Percentiles rank a stretch among this genome's conserved stretches.
Conservation (phyloP, 2,113 vertebrate species). For the Crotalus tigris region DNA sequence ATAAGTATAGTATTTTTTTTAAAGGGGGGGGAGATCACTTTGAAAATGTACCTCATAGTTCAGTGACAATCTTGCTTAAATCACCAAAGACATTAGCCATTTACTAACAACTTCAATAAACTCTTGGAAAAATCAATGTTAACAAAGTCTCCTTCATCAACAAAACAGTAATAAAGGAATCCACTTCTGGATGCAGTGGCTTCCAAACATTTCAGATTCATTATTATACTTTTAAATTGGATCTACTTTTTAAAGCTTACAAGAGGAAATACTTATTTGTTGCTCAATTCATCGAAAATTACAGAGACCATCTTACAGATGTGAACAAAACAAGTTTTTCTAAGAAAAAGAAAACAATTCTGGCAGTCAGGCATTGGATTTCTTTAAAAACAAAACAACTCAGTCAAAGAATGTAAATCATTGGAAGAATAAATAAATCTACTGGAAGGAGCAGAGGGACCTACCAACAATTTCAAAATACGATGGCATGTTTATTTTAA, state of each 20-base stretch:
- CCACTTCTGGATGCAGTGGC: accelerated
- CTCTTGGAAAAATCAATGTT: constrained; percentile 12
- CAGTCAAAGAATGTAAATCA: neutral
- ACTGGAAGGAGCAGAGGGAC: neutral
- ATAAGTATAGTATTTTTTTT: neutral
- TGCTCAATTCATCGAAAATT: neutral
- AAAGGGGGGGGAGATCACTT: neutral
- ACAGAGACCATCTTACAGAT: neutral
- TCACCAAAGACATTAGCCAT: constrained; percentile 19
- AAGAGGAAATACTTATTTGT: neutral
- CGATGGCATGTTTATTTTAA: constrained; percentile 17
- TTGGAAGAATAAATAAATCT: neutral
- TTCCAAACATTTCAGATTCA: constrained; percentile 24
- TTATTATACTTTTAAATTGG: neutral
- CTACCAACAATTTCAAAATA: neutral
- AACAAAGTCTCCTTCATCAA: neutral
- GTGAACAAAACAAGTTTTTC: neutral
- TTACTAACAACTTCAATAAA: constrained; percentile 26
- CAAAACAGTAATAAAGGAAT: constrained; percentile 20
- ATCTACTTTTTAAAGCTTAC: neutral
- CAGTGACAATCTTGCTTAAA: constrained; percentile 25
- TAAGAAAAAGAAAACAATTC: constrained; percentile 2
- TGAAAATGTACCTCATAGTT: constrained; percentile 27
- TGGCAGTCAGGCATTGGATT: neutral
- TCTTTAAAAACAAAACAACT: neutral